phyloP scores from a whole-genome alignment of 2,888 invertebrate genomes.

The Julus scanicus region DNA sequence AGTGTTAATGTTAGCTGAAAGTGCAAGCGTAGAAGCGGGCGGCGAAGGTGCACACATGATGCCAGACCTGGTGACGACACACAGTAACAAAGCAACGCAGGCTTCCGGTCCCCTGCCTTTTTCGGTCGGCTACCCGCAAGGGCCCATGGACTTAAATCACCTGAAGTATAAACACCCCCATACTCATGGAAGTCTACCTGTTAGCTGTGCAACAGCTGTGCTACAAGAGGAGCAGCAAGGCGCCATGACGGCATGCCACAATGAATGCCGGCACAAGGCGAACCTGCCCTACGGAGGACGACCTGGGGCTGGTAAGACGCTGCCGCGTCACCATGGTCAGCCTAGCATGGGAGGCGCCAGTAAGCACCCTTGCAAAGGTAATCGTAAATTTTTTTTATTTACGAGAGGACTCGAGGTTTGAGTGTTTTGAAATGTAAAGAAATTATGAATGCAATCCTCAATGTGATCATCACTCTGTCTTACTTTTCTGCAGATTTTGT shows the following conservation, averaged over 20 bases:
- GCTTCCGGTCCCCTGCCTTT: slow-evolving; percentile 8
- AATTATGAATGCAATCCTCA: no score
- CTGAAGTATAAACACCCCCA: background rate
- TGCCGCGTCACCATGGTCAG: background rate
- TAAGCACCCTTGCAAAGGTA: slow-evolving; percentile 41
- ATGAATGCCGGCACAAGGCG: slow-evolving; percentile 45
- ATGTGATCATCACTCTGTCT: background rate
- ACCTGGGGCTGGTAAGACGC: background rate
- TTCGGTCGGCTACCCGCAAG: background rate
- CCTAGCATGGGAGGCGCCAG: background rate
- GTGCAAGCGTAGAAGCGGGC: background rate
- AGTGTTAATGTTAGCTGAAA: background rate
- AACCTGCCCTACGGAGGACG: background rate
- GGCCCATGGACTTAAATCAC: slow-evolving; percentile 24
- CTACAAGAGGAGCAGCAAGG: background rate
- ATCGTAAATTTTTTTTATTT: no score
- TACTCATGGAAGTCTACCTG: background rate
- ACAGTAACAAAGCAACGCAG: background rate
- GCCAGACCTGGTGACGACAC: slow-evolving; percentile 14
- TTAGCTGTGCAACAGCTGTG: background rate
- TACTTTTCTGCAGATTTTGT: slow-evolving; percentile 5
- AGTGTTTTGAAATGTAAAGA: no score
- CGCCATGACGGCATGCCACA: background rate
- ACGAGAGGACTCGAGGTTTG: no score
- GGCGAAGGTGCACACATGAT: background rate